These are phyloP conservation scores for Drosophila mercatorum DNA, from an alignment of 2,888 invertebrate species.

Conservation along the genomic window DNA sequence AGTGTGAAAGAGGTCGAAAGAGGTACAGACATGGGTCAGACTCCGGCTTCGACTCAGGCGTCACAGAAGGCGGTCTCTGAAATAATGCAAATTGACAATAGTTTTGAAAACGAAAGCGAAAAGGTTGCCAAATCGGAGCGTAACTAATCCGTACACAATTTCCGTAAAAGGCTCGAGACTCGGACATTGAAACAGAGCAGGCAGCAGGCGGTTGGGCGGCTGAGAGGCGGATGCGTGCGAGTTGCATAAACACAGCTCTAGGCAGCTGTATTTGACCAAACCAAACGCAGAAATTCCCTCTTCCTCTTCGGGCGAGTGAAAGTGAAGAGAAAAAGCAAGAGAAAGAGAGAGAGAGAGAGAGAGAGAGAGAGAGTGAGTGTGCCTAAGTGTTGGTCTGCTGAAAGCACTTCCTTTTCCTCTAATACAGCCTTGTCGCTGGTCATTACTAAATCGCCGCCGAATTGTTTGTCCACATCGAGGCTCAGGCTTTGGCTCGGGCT, in stretches of 20 bases:
- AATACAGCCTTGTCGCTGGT: constrained; percentile 43
- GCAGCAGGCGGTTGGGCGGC: constrained; percentile 12
- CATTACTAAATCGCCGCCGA: constrained; percentile 63
- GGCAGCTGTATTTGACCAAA: constrained; percentile 17
- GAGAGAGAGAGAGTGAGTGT: neutral
- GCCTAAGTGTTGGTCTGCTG: constrained; percentile 45
- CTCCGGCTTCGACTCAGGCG: constrained; percentile 3
- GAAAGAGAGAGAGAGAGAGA: neutral
- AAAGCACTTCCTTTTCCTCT: constrained; percentile 45
- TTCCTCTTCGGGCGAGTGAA: constrained; percentile 50
- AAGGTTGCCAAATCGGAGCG: constrained; percentile 74
- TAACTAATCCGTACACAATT: constrained; percentile 63
- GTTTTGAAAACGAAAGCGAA: constrained; percentile 59
- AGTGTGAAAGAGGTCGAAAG: constrained; percentile 71
- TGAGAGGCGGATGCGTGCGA: constrained; percentile 8
- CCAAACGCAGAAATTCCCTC: constrained; percentile 16
- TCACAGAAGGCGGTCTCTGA: constrained; percentile 69
- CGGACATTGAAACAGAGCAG: constrained; percentile 7
- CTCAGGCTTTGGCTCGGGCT: constrained; percentile 14
- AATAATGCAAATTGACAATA: constrained; percentile 79
- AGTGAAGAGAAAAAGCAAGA: constrained; percentile 38
- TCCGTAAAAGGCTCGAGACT: constrained; percentile 28
- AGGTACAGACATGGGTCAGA: constrained; percentile 43
- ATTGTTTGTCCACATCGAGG: constrained; percentile 46
- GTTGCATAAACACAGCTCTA: constrained; percentile 44